These are phyloP conservation scores for Crossocerus cetratus DNA, from an alignment of 2,888 invertebrate species.

Conservation along the genomic window DNA sequence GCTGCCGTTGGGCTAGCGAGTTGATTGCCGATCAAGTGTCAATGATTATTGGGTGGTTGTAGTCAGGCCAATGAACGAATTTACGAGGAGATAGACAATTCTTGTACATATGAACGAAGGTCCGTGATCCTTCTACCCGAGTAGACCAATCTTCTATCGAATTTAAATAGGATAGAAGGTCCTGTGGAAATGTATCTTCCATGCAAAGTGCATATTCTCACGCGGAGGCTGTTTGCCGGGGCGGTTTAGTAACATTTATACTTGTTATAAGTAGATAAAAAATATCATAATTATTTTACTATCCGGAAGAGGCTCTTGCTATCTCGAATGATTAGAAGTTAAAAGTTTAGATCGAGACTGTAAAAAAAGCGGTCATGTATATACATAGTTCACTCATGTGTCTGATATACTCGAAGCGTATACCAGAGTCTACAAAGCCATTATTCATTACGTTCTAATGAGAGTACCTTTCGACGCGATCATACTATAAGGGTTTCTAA, in stretches of 20 bases:
- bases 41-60: conserved; percentile 18
- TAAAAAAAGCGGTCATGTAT: conserved; percentile 2
- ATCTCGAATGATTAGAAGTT: conserved; percentile 14
- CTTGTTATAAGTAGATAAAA: conserved; percentile 22
- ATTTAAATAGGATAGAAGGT: conserved; percentile 16
- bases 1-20: conserved; percentile 13
- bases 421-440: conserved; percentile 1
- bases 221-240: conserved; percentile 18
- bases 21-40: conserved; percentile 10
- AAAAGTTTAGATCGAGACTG: conserved; percentile 12
- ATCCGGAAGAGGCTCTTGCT: conserved; percentile 19
- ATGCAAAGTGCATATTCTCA: conserved; percentile 6
- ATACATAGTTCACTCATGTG: conserved; percentile 11
- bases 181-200: conserved; percentile 12
- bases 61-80: conserved; percentile 23
- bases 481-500: conserved; percentile 25
- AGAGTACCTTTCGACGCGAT: conserved; percentile 28
- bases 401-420: conserved; percentile 15
- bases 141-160: conserved; percentile 12
- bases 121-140: conserved; percentile 7
- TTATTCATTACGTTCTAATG: conserved; percentile 22
- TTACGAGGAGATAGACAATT: background rate
- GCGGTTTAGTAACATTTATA: conserved; percentile 27
- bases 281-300: conserved; percentile 16
- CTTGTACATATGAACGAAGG: conserved; percentile 8